Conservation (phyloP, 2,113 vertebrate species). For the Lichenostomus cassidix region DNA sequence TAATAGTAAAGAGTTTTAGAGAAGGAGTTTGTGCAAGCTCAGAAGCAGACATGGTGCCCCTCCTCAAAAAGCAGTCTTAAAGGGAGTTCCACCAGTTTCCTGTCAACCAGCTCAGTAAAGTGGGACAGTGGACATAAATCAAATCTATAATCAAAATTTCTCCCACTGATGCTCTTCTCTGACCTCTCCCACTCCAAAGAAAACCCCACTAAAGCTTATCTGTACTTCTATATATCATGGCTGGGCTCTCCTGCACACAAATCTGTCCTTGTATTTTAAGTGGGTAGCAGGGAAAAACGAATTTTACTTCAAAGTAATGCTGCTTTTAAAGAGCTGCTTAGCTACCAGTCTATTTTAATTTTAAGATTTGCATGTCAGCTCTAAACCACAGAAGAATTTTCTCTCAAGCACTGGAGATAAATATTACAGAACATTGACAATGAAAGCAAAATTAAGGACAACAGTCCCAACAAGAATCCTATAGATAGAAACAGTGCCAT, state of each 20-base stretch:
- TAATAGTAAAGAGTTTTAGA: not conserved
- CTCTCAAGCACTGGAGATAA: not conserved
- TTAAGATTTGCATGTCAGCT: not conserved
- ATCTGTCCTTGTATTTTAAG: not conserved
- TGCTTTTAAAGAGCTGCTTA: constrained; percentile 8
- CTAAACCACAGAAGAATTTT: not conserved
- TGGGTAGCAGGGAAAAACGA: not conserved
- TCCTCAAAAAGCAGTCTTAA: not conserved
- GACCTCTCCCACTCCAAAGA: not conserved
- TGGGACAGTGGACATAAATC: not conserved
- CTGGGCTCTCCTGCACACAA: not conserved
- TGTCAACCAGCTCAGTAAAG: not conserved
- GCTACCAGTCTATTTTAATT: not conserved
- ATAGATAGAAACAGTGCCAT: not conserved
- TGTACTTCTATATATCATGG: not conserved
- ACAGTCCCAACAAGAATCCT: not conserved
- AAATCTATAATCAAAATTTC: not conserved
- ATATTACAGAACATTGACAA: not conserved
- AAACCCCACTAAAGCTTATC: not conserved
- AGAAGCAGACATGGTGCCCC: not conserved
- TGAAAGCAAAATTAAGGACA: not conserved
- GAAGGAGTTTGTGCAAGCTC: not conserved
- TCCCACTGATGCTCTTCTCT: not conserved
- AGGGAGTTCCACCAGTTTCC: not conserved
- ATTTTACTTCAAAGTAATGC: not conserved